These are phyloP conservation scores for Geodia barretti DNA, from an alignment of 37 sponge, comb jelly and placozoan genomes.

Conservation along the genomic window DNA sequence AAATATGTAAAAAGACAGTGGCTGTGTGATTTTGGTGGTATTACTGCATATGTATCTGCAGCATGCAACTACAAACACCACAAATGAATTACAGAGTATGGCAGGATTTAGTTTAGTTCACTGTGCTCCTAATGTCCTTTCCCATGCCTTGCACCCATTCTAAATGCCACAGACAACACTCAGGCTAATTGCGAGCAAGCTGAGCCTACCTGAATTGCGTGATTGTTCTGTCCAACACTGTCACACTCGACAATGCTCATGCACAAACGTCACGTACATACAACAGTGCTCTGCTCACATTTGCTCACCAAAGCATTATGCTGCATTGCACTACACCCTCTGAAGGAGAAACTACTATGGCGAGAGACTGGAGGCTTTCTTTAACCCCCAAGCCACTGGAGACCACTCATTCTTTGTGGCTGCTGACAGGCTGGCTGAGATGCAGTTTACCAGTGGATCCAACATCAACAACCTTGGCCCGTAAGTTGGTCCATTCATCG, in stretches of 20 bases:
- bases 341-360: conserved; percentile 25
- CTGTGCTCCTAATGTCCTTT: too few species aligned
- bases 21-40: too few species aligned
- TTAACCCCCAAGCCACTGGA: conserved; percentile 53
- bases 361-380: conserved; percentile 63
- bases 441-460: conserved; percentile 13
- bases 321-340: neutral
- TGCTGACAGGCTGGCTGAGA: conserved; percentile 36
- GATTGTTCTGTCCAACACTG: neutral
- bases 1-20: too few species aligned
- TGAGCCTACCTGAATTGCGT: too few species aligned
- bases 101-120: too few species aligned
- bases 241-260: too few species aligned
- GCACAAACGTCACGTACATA: neutral
- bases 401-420: conserved; percentile 44
- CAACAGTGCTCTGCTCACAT: neutral
- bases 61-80: too few species aligned
- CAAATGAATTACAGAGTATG: too few species aligned
- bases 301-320: neutral
- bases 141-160: too few species aligned
- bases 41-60: too few species aligned
- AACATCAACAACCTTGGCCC: conserved; percentile 29
- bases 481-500: neutral
- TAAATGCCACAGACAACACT: too few species aligned
- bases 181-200: neutral